Conservation (phyloP, 2,888 invertebrate species). For the Tetranychus truncatus region DNA sequence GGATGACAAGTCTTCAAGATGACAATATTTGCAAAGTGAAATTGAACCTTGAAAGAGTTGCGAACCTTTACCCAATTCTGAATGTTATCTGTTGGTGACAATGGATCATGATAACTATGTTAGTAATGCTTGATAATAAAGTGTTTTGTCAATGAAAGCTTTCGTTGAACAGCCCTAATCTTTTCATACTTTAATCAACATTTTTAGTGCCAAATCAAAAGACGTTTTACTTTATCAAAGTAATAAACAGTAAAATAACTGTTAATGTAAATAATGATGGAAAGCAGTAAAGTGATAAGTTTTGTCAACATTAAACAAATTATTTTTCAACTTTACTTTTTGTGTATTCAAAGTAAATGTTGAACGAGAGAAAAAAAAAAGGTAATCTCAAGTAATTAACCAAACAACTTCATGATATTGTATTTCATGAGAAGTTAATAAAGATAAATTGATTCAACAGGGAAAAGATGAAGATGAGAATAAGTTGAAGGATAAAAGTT, state of each 20-base stretch:
- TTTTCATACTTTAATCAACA: too few species aligned
- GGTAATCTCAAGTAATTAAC: background rate
- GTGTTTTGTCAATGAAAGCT: too few species aligned
- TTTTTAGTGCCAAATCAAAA: too few species aligned
- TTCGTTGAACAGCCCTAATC: too few species aligned
- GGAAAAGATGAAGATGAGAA: background rate
- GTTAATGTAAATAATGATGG: background rate
- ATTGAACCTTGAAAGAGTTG: too few species aligned
- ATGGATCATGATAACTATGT: too few species aligned
- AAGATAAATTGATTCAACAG: background rate
- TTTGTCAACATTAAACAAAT: background rate
- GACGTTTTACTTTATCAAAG: too few species aligned
- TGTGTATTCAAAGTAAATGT: background rate
- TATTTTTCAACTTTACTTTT: background rate
- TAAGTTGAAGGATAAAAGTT: background rate
- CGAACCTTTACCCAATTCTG: too few species aligned
- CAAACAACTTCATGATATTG: background rate
- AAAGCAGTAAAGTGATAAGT: background rate
- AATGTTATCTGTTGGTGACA: too few species aligned
- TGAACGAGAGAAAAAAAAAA: background rate
- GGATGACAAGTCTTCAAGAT: background rate
- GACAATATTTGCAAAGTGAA: too few species aligned
- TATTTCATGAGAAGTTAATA: background rate
- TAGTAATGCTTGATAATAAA: too few species aligned
- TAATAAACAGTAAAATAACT: background rate